A percentile compares a stretch with the other conserved stretches of the same genome.
phyloP scores from a whole-genome alignment of 2,888 invertebrate genomes.

The Cerastis leucographa region DNA sequence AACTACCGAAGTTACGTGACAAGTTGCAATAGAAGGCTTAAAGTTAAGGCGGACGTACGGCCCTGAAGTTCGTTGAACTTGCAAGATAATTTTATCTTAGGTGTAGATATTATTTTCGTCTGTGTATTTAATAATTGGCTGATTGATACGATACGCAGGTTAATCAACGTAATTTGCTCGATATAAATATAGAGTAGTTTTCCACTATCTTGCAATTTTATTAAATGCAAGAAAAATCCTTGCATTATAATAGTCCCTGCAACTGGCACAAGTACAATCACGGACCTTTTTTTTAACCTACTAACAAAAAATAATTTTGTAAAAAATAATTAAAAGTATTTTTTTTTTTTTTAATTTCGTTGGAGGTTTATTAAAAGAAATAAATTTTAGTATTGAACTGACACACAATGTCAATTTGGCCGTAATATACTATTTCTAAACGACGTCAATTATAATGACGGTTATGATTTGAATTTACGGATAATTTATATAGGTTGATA shows the following conservation, averaged over 20 bases:
- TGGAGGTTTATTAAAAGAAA: too few relatives aligned
- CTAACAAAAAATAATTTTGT: neutral
- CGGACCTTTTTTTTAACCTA: too few relatives aligned
- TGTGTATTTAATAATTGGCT: neutral
- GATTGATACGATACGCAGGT: neutral
- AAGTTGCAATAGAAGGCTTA: constrained; percentile 70
- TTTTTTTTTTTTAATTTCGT: too few relatives aligned
- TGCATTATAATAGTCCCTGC: neutral
- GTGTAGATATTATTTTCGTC: constrained; percentile 8
- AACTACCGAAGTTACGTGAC: constrained; percentile 76
- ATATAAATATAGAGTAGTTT: neutral
- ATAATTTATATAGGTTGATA: neutral
- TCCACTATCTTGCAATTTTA: neutral
- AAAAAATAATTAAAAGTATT: too few relatives aligned
- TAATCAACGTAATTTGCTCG: neutral
- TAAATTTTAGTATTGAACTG: too few relatives aligned
- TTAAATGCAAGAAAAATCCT: neutral
- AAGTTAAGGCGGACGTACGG: constrained; percentile 65
- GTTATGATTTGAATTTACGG: neutral
- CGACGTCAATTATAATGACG: neutral
- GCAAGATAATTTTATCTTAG: neutral
- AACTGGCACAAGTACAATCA: neutral
- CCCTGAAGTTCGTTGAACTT: constrained; percentile 32
- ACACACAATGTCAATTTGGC: neutral
- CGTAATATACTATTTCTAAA: neutral